These are phyloP conservation scores for Rotaria macrura DNA, from an alignment of 2,888 invertebrate genomes.

Conservation along the genomic window DNA sequence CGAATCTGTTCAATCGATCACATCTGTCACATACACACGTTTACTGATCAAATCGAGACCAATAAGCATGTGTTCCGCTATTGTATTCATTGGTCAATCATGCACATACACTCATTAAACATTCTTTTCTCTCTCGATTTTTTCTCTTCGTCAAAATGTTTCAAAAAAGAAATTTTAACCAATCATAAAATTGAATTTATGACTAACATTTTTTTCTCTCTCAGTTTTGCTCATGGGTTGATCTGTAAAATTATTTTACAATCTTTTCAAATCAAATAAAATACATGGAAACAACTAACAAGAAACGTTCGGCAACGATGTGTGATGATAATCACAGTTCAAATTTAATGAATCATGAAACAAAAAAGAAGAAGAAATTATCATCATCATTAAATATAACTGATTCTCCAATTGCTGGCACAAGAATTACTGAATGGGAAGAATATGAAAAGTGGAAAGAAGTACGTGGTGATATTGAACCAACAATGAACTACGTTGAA, in stretches of 20 bases:
- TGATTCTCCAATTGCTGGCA: background rate
- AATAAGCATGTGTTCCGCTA: background rate
- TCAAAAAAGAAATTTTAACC: background rate
- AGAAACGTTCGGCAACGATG: background rate
- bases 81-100: background rate
- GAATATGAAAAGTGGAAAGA: slow-evolving; percentile 21
- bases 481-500: slow-evolving; percentile 72
- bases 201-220: background rate
- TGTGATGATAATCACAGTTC: background rate
- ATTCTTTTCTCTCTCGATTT: background rate
- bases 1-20: background rate
- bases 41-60: slow-evolving; percentile 1
- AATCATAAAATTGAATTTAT: background rate
- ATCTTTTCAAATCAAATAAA: background rate
- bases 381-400: background rate
- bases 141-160: background rate
- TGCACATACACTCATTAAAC: background rate
- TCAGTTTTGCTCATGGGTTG: background rate
- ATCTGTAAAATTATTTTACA: background rate
- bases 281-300: background rate
- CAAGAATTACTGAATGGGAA: background rate
- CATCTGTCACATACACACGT: background rate
- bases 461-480: slow-evolving; percentile 19
- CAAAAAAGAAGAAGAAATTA: background rate
- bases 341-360: background rate